Percentiles rank a stretch among this genome's conserved stretches.
phyloP scores from a whole-genome alignment of 2,797 vertebrate species.

The Momotus momota region DNA sequence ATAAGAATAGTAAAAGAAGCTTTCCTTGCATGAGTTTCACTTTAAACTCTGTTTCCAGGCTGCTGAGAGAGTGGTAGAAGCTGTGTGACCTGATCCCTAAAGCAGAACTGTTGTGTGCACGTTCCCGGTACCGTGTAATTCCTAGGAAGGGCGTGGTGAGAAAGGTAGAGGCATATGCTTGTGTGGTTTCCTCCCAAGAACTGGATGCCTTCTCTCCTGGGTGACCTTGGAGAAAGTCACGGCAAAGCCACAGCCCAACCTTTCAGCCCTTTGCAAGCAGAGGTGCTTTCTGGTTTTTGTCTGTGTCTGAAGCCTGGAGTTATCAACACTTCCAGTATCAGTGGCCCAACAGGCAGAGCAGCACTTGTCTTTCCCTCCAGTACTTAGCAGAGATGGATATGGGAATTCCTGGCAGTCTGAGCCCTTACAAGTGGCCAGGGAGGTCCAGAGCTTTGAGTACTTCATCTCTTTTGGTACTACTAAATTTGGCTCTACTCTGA shows the following conservation, averaged over 20 bases:
- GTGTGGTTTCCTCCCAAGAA: background rate
- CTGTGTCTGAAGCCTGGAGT: background rate
- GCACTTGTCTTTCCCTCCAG: background rate
- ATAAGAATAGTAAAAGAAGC: background rate
- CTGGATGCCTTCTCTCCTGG: background rate
- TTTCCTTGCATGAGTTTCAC: background rate
- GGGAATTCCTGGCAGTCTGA: background rate
- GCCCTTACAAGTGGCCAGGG: background rate
- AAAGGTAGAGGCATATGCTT: background rate
- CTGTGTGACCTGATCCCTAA: background rate
- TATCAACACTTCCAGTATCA: background rate
- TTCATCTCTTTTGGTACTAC: background rate
- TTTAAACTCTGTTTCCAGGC: background rate
- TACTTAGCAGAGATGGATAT: background rate
- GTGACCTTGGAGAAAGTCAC: background rate
- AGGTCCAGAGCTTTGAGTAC: background rate
- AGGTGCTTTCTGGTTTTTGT: background rate
- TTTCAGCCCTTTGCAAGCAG: background rate
- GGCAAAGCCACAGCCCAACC: background rate
- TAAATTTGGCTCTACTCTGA: background rate
- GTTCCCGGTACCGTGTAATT: background rate
- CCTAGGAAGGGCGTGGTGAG: background rate
- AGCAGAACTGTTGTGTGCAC: background rate
- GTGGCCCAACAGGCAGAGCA: background rate
- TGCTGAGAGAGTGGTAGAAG: background rate